Base-by-base conservation (phyloP, 1,140 invertebrate species). In the Macrobrachium nipponense region DNA sequence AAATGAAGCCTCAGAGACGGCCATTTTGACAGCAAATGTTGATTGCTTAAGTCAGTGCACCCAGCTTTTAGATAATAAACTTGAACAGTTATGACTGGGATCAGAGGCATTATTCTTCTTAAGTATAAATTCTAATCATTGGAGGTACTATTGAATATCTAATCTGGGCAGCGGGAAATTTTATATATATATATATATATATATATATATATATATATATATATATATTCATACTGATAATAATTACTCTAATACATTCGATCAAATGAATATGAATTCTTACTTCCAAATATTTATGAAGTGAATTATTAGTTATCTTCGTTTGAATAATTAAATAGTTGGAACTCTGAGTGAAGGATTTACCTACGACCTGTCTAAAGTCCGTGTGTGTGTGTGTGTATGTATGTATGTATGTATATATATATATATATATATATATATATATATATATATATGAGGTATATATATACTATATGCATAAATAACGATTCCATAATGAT, bases 381-480 rank as follows among this genome's bases (percentile, higher is more conserved):
- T 58, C 20, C 75, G 60, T 60, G 27, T 82, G 23, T 82, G 59
- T 73, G 59, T 73, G 61, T 75, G 75, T 82, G 61, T 82, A 75
- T 82, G 61, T 82, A 82, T 81, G 44, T 81, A 44, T 68, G 44
- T 68, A 68, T 68, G 44, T 81, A 81, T 82, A 73, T 82, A 82
- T 82, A 82, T 82, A 82, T 82, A 73, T 72, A 72, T 72, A 72
- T 51, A 72, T 75, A 59, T 75, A 23, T 75, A 59, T 83, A 75
- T 83, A 75, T 83, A 60, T 83, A 75, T 83, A 75, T 76, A 75
- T 83, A 75, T 75, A 23, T n/a, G n/a, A n/a, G n/a, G n/a, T 75
- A 60, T 83, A 60, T 83, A 61, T 73, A 61, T 83, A n/a, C n/a
- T n/a, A 23, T 83, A 61, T 83, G 27, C 60, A 83, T 76, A 59